A percentile compares a stretch with the other conserved stretches of the same genome.
These are phyloP conservation scores for Lytechinus variegatus DNA, from an alignment of 35 echinoderm and acorn worm genomes.

Conservation along the genomic window DNA sequence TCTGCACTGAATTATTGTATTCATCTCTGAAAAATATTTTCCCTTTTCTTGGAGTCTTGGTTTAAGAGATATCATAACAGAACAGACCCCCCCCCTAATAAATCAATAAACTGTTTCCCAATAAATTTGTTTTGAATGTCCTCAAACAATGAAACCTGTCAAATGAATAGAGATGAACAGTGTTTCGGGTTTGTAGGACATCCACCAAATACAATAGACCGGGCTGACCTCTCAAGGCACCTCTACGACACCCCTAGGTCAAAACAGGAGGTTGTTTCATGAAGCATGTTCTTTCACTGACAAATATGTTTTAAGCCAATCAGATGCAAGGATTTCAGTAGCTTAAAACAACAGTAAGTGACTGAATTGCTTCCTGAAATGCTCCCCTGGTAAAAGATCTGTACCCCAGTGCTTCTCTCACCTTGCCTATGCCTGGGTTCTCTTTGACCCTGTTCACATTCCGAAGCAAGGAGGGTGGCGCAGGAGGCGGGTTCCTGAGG, in stretches of 20 bases:
- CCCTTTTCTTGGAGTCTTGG: background rate
- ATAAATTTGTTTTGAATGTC: background rate
- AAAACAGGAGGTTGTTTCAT: background rate
- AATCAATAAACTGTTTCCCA: background rate
- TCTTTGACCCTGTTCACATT: slow-evolving; percentile 89
- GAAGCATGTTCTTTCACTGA: too few relatives aligned
- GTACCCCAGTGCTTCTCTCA: slow-evolving; percentile 28
- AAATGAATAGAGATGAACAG: background rate
- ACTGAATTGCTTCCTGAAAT: too few relatives aligned
- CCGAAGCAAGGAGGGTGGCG: slow-evolving; percentile 82
- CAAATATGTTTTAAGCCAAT: too few relatives aligned
- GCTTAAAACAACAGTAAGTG: too few relatives aligned
- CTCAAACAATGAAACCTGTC: background rate
- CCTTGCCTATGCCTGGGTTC: slow-evolving; percentile 97
- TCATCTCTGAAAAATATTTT: background rate
- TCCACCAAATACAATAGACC: background rate
- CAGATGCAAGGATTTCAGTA: too few relatives aligned
- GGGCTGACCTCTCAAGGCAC: background rate
- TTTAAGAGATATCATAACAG: background rate
- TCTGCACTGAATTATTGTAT: background rate
- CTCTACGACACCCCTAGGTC: background rate
- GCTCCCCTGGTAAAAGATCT: too few relatives aligned
- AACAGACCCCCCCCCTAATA: too few relatives aligned
- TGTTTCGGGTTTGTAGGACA: background rate
- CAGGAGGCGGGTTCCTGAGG: slow-evolving; percentile 72